phyloP scores from a whole-genome alignment of 2,888 invertebrate species.

The Pachymerium ferrugineum region DNA sequence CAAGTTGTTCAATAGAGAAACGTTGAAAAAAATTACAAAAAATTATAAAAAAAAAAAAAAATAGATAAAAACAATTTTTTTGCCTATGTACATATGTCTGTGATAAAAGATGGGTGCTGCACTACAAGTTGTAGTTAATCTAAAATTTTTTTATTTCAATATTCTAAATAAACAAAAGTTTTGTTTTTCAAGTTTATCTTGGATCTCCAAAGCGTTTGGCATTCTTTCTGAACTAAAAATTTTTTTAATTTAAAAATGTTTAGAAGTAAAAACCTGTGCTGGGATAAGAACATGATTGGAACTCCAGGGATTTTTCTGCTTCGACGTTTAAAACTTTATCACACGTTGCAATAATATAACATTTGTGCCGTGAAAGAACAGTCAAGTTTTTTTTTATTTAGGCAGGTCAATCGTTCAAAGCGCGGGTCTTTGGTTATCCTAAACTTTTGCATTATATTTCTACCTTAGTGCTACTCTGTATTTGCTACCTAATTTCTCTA shows the following conservation, averaged over 20 bases:
- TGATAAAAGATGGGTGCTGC: no score
- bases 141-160: no score
- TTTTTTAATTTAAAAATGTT: background rate
- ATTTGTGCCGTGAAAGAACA: slow-evolving; percentile 74
- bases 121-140: no score
- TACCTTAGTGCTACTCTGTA: slow-evolving; percentile 84
- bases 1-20: no score
- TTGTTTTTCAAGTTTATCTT: no score
- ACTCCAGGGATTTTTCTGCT: slow-evolving; percentile 97
- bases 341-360: slow-evolving; percentile 98
- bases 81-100: no score
- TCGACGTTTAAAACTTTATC: slow-evolving; percentile 93
- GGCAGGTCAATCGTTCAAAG: slow-evolving; percentile 85
- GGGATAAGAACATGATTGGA: slow-evolving; percentile 94
- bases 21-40: no score
- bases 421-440: slow-evolving; percentile 86
- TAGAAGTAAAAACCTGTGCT: slow-evolving; percentile 59
- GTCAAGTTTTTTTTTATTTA: slow-evolving; percentile 74
- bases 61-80: no score
- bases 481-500: slow-evolving; percentile 93
- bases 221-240: slow-evolving; percentile 71
- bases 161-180: no score
- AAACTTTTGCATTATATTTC: slow-evolving; percentile 35
- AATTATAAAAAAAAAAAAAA: no score
- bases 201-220: slow-evolving; percentile 98